These are phyloP conservation scores for Macaria liturata DNA, from an alignment of 2,888 invertebrate species.

Conservation along the genomic window DNA sequence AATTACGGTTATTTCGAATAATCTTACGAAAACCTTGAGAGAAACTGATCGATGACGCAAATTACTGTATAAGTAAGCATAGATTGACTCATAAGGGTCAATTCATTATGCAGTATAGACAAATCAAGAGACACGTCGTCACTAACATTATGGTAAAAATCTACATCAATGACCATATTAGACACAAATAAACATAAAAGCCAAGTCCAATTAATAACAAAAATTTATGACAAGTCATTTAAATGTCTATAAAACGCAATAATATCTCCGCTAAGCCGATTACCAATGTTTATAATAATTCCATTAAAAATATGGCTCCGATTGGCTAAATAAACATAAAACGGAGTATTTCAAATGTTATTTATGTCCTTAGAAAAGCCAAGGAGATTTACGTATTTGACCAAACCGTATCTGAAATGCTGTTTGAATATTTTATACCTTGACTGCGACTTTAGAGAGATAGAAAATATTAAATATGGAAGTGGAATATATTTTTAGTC, in stretches of 20 bases:
- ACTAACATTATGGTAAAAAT: too few relatives aligned
- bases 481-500: conserved; percentile 11
- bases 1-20: too few relatives aligned
- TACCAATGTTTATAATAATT: conserved; percentile 33
- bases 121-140: too few relatives aligned
- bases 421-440: conserved; percentile 26
- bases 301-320: conserved; percentile 23
- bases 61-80: too few relatives aligned
- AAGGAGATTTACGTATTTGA: conserved; percentile 29
- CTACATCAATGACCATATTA: too few relatives aligned
- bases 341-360: conserved; percentile 24
- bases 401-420: conserved; percentile 29
- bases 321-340: conserved; percentile 33
- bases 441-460: not conserved
- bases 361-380: conserved; percentile 34
- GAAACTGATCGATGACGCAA: too few relatives aligned
- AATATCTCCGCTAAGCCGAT: conserved; percentile 32
- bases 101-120: too few relatives aligned
- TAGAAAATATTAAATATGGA: conserved; percentile 22
- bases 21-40: too few relatives aligned
- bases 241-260: conserved; percentile 27
- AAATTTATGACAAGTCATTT: conserved; percentile 26
- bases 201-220: conserved; percentile 13
- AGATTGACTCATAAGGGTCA: too few relatives aligned
- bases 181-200: too few relatives aligned